phyloP scores from a whole-genome alignment of 2,113 vertebrate species.

The Grantiella picta region DNA sequence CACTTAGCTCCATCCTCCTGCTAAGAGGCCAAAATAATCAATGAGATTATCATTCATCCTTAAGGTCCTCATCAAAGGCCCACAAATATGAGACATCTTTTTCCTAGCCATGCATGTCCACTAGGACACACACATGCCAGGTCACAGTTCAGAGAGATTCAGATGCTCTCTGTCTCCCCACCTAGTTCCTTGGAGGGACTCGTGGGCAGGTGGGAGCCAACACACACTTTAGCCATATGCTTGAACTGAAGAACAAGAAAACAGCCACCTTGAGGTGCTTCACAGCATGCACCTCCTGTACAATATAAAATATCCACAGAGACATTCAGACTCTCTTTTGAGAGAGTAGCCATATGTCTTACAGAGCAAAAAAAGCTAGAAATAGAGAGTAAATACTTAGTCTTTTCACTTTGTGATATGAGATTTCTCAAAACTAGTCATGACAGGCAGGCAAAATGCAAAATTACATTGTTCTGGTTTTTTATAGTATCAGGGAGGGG shows the following conservation, averaged over 20 bases:
- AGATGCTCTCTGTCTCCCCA: neutral
- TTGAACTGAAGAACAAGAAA: neutral
- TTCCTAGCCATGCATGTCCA: fast-evolving
- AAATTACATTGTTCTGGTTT: neutral
- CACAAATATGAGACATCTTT: neutral
- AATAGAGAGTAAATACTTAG: neutral
- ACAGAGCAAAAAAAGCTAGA: neutral
- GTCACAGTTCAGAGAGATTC: neutral
- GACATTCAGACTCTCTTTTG: neutral
- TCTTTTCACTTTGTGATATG: neutral
- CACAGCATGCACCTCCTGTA: neutral
- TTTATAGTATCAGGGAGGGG: neutral
- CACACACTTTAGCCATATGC: neutral
- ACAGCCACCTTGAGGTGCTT: neutral
- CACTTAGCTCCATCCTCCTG: neutral
- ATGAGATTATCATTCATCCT: neutral
- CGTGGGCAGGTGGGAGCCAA: neutral
- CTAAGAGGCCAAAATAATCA: neutral
- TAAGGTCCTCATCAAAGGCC: neutral
- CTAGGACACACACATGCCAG: fast-evolving
- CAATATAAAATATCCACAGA: neutral
- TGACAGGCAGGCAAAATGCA: neutral
- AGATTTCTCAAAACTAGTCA: neutral
- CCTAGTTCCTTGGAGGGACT: neutral
- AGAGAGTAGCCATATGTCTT: neutral